Evolutionary conservation across 2,888 invertebrate species (phyloP).

Genomic region (Adineta ricciae): DNA sequence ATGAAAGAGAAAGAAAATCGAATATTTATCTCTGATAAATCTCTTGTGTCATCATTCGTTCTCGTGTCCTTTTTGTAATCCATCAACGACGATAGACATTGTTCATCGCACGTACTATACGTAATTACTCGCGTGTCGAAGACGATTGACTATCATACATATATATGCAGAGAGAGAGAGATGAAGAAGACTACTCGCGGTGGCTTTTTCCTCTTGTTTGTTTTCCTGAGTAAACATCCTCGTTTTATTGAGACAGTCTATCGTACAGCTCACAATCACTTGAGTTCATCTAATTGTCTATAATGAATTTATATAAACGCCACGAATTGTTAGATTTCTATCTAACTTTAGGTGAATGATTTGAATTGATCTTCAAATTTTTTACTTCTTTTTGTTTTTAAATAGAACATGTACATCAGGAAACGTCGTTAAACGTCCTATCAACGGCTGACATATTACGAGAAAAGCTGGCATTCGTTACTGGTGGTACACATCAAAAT

Average conservation of each 20-base stretch:
- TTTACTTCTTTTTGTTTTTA: background rate
- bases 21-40: background rate
- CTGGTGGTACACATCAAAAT: background rate
- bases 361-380: background rate
- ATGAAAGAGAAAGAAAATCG: background rate
- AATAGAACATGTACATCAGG: background rate
- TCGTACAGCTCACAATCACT: background rate
- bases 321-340: background rate
- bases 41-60: background rate
- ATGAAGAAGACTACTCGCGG: background rate
- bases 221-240: background rate
- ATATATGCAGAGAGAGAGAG: background rate
- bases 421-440: background rate
- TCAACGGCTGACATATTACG: background rate
- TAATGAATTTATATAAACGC: background rate
- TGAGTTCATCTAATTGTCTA: background rate
- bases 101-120: constrained; percentile 5
- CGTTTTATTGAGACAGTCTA: background rate
- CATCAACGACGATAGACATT: background rate
- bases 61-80: background rate
- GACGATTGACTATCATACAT: background rate
- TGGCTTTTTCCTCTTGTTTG: background rate
- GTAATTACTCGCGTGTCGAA: background rate
- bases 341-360: background rate
- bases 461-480: background rate